These are phyloP conservation scores for Heliconius eleuchia DNA, from an alignment of 1,140 invertebrate species.

Conservation along the genomic window DNA sequence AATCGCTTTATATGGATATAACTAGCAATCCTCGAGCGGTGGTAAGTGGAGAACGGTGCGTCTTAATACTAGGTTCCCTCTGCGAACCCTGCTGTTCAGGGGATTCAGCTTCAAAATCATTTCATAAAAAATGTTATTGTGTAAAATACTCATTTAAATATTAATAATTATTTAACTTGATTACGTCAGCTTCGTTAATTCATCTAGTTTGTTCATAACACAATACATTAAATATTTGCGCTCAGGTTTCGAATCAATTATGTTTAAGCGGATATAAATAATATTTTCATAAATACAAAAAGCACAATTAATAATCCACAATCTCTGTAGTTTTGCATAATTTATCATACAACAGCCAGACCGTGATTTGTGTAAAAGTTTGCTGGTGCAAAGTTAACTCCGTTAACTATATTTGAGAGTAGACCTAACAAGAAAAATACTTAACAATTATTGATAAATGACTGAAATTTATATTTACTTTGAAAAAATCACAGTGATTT, in stretches of 20 bases:
- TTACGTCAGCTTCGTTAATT: neutral
- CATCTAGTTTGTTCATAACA: neutral
- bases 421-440: constrained; percentile 63
- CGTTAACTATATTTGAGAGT: constrained; percentile 48
- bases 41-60: no score
- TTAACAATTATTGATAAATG: constrained; percentile 43
- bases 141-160: neutral
- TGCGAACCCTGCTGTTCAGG: no score
- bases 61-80: no score
- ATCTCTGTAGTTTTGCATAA: constrained; percentile 20
- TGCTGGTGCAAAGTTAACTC: constrained; percentile 48
- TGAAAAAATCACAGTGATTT: constrained; percentile 16
- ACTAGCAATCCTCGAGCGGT: no score
- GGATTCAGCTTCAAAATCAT: no score
- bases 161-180: neutral
- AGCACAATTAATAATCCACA: constrained; percentile 15
- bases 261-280: neutral
- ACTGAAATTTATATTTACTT: constrained; percentile 17
- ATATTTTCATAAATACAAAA: constrained; percentile 16
- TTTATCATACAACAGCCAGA: constrained; percentile 43
- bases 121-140: neutral
- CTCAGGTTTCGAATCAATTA: constrained; percentile 7
- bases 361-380: constrained; percentile 68
- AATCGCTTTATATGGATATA: neutral
- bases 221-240: constrained; percentile 5